These are phyloP conservation scores for Drosophila setifemur DNA, from an alignment of 1,140 invertebrate genomes.

Conservation along the genomic window DNA sequence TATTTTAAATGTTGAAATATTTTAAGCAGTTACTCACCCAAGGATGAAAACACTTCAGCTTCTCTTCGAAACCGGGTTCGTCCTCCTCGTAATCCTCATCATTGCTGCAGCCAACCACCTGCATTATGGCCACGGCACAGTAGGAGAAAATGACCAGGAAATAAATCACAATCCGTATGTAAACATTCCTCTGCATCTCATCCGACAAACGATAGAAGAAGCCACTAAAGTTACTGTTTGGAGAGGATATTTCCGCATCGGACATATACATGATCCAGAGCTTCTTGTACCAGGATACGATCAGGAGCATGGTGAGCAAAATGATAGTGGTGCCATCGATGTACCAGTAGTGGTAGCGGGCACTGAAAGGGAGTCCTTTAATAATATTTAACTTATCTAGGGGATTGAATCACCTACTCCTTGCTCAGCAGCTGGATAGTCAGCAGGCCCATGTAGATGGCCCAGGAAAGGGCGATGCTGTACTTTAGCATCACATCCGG, in stretches of 20 bases:
- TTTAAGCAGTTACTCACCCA: slow-evolving; percentile 85
- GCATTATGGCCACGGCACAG: slow-evolving; percentile 86
- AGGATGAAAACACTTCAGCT: slow-evolving; percentile 84
- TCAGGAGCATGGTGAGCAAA: slow-evolving; percentile 73
- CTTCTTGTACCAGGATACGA: slow-evolving; percentile 82
- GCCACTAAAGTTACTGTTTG: slow-evolving; percentile 77
- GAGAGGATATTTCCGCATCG: slow-evolving; percentile 46
- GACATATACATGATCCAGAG: slow-evolving; percentile 79
- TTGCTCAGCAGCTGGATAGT: slow-evolving; percentile 71
- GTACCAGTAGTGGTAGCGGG: slow-evolving; percentile 58
- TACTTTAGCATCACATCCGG: slow-evolving; percentile 82
- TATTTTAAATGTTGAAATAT: not conserved
- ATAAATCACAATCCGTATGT: slow-evolving; percentile 86
- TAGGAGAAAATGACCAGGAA: slow-evolving; percentile 86
- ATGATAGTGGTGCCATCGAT: slow-evolving; percentile 63
- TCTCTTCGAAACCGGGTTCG: slow-evolving; percentile 16
- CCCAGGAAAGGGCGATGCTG: slow-evolving; percentile 66
- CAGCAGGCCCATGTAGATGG: slow-evolving; percentile 65
- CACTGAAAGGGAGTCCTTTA: slow-evolving; percentile 10
- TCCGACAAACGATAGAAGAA: slow-evolving; percentile 83
- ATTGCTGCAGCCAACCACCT: slow-evolving; percentile 83
- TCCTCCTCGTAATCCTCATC: not conserved
- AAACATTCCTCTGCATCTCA: slow-evolving; percentile 85
- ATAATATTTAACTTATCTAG: too few species aligned
- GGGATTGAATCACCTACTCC: slow-evolving; percentile 35